phyloP scores from a whole-genome alignment of 2,797 vertebrate species.

The Ctenosaura bakeri region DNA sequence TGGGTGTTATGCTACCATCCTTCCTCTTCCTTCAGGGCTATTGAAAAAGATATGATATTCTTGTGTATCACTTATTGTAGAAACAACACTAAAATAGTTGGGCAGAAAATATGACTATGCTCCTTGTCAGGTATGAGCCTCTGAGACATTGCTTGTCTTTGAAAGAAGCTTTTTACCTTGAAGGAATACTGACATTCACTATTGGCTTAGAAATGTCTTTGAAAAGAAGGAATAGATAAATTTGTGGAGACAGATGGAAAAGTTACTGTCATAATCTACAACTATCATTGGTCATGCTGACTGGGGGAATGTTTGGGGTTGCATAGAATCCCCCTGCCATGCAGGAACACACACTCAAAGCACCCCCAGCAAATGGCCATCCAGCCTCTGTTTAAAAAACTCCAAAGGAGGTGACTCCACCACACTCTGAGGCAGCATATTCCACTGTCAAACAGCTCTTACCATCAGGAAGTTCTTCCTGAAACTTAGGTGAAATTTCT shows the following conservation, averaged over 20 bases:
- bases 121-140: background rate
- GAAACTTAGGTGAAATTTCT: no score
- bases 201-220: background rate
- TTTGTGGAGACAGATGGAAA: background rate
- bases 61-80: background rate
- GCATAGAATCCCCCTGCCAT: no score
- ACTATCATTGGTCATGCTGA: no score
- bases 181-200: background rate
- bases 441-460: no score
- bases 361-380: no score
- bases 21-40: constrained; percentile 21
- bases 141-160: background rate
- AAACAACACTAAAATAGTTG: background rate
- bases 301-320: no score
- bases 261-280: background rate
- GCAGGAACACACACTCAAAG: no score
- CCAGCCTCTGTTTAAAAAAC: no score
- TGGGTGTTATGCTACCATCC: background rate
- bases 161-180: background rate
- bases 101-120: background rate
- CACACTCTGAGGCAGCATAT: no score
- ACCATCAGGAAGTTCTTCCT: no score
- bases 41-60: constrained; percentile 6
- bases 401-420: no score
- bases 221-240: background rate